Conservation (phyloP, 2,888 invertebrate genomes). For the Sipha maydis region DNA sequence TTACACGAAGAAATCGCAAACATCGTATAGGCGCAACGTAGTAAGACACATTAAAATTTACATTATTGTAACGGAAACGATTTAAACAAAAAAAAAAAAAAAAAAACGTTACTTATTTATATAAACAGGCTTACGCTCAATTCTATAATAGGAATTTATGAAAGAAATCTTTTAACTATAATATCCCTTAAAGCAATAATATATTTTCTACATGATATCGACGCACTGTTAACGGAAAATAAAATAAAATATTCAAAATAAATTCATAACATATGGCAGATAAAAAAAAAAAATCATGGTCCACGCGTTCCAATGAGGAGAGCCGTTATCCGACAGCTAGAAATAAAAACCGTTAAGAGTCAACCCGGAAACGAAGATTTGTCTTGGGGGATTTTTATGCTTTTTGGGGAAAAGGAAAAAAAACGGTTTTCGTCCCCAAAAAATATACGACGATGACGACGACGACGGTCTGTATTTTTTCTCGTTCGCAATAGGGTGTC, state of each 20-base stretch:
- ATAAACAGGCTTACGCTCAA: no score
- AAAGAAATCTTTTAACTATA: neutral
- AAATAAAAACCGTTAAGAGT: slow-evolving; percentile 57
- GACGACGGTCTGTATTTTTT: slow-evolving; percentile 24
- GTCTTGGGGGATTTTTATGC: slow-evolving; percentile 50
- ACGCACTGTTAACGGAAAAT: neutral
- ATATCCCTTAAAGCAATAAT: neutral
- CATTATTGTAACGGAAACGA: neutral
- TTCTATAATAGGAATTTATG: no score
- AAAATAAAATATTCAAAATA: slow-evolving; percentile 6
- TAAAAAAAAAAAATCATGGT: neutral
- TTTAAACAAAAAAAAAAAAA: neutral
- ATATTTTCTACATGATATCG: neutral
- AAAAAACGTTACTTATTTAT: no score
- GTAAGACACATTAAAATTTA: neutral
- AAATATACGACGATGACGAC: neutral
- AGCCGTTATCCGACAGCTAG: slow-evolving; percentile 30
- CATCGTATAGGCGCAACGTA: no score
- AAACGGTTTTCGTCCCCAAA: slow-evolving; percentile 61
- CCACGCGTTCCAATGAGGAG: neutral
- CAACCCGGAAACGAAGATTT: slow-evolving; percentile 49
- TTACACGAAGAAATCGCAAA: neutral
- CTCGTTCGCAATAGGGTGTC: slow-evolving; percentile 45
- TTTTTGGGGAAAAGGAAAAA: slow-evolving; percentile 46
- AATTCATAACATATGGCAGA: slow-evolving; percentile 18